Percentiles rank a stretch among this genome's conserved stretches.
Conservation (phyloP, 2,113 vertebrate species). For the Emydura subglobosa region DNA sequence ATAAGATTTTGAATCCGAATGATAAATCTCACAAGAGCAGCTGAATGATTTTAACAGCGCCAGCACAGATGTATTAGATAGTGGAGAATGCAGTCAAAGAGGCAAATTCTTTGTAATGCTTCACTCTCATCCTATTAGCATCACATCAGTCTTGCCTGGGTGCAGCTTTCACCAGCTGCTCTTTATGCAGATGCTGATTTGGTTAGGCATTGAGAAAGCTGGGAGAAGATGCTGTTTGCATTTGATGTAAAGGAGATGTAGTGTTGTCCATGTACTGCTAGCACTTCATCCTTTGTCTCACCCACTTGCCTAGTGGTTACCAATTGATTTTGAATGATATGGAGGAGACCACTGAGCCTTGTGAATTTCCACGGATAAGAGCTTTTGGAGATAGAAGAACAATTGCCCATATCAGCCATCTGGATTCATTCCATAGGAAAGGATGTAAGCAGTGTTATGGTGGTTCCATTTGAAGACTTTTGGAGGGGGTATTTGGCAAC, state of each 20-base stretch:
- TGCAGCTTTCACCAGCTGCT: background rate
- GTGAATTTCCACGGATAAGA: background rate
- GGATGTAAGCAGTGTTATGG: background rate
- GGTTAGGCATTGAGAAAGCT: background rate
- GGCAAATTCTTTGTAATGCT: background rate
- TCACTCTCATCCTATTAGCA: background rate
- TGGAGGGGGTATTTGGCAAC: background rate
- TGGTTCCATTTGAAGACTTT: background rate
- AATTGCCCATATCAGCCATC: background rate
- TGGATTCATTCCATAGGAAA: conserved; percentile 1
- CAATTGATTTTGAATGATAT: background rate
- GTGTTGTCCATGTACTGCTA: background rate
- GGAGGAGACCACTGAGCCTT: background rate
- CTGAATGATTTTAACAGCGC: background rate
- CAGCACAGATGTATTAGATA: background rate
- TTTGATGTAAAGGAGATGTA: background rate
- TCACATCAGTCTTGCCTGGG: background rate
- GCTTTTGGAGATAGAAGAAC: background rate
- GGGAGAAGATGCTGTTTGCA: background rate
- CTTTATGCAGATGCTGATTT: background rate
- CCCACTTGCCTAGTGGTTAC: background rate
- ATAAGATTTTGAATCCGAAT: background rate
- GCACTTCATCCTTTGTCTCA: background rate
- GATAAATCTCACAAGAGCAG: background rate
- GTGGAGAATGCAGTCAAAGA: background rate